A percentile compares a stretch with the other conserved stretches of the same genome.
phyloP scores from a whole-genome alignment of 2,797 vertebrate species.

The Acipenser ruthenus region DNA sequence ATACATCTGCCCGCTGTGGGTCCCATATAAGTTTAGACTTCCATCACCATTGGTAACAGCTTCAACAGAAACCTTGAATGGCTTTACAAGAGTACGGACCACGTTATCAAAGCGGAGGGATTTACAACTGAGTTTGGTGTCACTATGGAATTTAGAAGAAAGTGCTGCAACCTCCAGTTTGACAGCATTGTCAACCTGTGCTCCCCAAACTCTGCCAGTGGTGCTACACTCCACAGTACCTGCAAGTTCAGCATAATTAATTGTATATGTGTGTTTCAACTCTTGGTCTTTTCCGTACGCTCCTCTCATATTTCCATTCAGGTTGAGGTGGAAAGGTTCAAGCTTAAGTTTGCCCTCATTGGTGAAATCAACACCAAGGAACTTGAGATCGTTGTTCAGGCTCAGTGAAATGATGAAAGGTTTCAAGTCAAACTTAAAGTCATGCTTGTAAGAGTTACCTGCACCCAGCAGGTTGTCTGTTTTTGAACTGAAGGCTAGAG shows the following conservation, averaged over 20 bases:
- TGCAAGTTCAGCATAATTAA: constrained; percentile 61
- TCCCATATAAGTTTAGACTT: constrained; percentile 58
- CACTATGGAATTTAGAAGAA: constrained; percentile 61
- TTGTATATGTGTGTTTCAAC: constrained; percentile 68
- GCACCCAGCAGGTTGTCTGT: constrained; percentile 66
- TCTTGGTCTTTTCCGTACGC: constrained; percentile 53
- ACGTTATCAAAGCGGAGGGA: constrained; percentile 64
- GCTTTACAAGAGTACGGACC: constrained; percentile 60
- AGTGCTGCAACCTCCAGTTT: constrained; percentile 72
- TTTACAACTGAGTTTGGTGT: constrained; percentile 63
- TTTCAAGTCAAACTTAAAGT: constrained; percentile 65
- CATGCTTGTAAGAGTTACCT: constrained; percentile 75
- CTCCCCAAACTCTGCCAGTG: constrained; percentile 53
- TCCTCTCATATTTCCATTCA: constrained; percentile 68
- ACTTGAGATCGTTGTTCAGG: constrained; percentile 63
- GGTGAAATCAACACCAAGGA: constrained; percentile 52
- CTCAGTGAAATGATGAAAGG: constrained; percentile 62
- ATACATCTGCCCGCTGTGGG: constrained; percentile 74
- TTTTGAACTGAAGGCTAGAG: constrained; percentile 65
- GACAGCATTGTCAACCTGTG: constrained; percentile 67
- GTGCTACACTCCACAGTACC: constrained; percentile 68
- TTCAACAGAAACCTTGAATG: constrained; percentile 71
- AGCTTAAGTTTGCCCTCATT: constrained; percentile 66
- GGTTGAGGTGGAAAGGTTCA: constrained; percentile 61
- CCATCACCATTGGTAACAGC: constrained; percentile 65